These are phyloP conservation scores for Cephus sareptanus DNA, from an alignment of 2,888 invertebrate genomes.

Conservation along the genomic window DNA sequence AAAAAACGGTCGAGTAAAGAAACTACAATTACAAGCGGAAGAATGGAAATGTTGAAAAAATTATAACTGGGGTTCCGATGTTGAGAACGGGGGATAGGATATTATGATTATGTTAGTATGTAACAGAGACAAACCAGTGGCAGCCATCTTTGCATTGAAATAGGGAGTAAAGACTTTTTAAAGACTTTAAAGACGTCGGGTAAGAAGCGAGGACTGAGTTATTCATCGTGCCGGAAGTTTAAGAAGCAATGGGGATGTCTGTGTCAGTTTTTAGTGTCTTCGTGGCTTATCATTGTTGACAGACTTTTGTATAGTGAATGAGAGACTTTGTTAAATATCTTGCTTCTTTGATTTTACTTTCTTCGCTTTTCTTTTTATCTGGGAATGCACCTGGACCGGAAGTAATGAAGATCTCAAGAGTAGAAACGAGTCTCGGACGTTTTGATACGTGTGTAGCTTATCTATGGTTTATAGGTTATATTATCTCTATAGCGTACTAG, in stretches of 20 bases:
- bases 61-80: background rate
- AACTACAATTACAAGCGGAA: background rate
- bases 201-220: background rate
- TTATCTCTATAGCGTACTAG: constrained; percentile 2
- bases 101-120: background rate
- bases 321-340: background rate
- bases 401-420: constrained; percentile 34
- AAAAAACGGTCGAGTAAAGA: background rate
- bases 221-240: background rate
- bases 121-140: background rate
- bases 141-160: too few species aligned
- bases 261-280: background rate
- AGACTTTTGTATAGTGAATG: background rate
- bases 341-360: background rate
- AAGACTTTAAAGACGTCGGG: background rate
- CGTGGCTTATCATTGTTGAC: constrained; percentile 14
- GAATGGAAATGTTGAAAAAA: background rate
- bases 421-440: background rate
- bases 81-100: background rate
- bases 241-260: background rate
- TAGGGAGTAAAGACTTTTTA: background rate
- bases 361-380: constrained; percentile 3
- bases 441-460: too few species aligned
- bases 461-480: too few species aligned
- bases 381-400: constrained; percentile 24